Conservation (phyloP, 2,113 vertebrate species). For the Myotis brandtii region DNA sequence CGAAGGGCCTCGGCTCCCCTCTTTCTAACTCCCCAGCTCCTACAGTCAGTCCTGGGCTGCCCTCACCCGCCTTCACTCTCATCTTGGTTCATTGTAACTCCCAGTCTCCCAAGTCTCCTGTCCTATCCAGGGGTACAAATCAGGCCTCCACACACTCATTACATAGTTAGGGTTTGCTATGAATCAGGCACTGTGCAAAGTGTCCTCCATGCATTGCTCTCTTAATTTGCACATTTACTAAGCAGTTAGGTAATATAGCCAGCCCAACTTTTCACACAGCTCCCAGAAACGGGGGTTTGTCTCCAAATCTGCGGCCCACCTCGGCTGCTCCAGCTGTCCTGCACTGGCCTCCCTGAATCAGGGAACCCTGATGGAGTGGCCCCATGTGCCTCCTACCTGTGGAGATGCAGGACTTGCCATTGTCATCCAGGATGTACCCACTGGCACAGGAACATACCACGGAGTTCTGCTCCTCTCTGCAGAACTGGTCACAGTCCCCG, state of each 20-base stretch:
- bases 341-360: background rate
- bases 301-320: background rate
- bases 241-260: background rate
- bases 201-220: background rate
- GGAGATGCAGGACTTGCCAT: conserved; percentile 89
- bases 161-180: background rate
- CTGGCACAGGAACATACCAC: conserved; percentile 90
- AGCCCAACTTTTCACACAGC: background rate
- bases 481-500: conserved; percentile 95
- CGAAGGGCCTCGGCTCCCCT: background rate
- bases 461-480: conserved; percentile 77
- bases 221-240: background rate
- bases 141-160: background rate
- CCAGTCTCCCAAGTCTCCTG: background rate
- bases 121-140: background rate
- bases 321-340: background rate
- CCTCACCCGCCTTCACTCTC: background rate
- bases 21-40: background rate
- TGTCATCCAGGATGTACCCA: conserved; percentile 89
- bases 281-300: background rate
- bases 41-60: background rate
- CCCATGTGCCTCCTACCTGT: conserved; percentile 84
- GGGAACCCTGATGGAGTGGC: background rate
- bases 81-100: background rate
- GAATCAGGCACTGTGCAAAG: background rate